Evolutionary conservation across 2,888 invertebrate species (phyloP), one percentile per base, ranked within the genome.

Genomic region (Dryocosmus kuriphilus): DNA sequence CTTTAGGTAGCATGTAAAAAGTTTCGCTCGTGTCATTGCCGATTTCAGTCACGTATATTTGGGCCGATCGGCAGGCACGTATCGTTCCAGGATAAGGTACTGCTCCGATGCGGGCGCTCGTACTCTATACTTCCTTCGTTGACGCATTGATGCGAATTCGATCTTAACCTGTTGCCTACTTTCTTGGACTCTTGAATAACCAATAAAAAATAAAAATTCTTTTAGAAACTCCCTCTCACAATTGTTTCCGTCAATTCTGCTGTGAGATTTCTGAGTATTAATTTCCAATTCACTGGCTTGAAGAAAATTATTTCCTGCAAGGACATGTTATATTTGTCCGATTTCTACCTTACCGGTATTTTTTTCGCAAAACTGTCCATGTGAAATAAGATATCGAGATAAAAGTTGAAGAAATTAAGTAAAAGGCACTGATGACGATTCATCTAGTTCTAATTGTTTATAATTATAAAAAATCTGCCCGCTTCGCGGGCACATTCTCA

Each of bases 141-240:
- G 67, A 67, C 67, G 67, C 67, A 67, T 27, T 67, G 67, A 46
- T 67, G 67, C 46, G 67, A 67, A 67, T 67, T 67, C 67, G 67
- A 67, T 67, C 46, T 41, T 24, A 67, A 67, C 67, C 67, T 67
- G 67, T 67, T 67, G 67, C 67, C 67, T 67, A 46, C 67, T 46
- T 51, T 67, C 46, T 30, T 27, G 51, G 46, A 67, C 67, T 67
- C n/a, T 67, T 46, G 19, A 67, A 67, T 67, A 41, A 24, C 65
- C 8, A 35, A 4, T 35, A 0, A 32, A 62, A 62, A 62, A n/a
- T 38, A 65, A 41, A 16, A 41, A 65, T 65, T 65, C 24, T 35
- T n/a, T 6, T 16, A 6, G 46, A 19, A 19, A 46, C 24, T 2
- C 27, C 6, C 24, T 1, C 24, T 27, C 27, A 16, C 30, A 30